Evolutionary conservation across 2,113 vertebrate genomes (phyloP).

Genomic region (Gambusia affinis): DNA sequence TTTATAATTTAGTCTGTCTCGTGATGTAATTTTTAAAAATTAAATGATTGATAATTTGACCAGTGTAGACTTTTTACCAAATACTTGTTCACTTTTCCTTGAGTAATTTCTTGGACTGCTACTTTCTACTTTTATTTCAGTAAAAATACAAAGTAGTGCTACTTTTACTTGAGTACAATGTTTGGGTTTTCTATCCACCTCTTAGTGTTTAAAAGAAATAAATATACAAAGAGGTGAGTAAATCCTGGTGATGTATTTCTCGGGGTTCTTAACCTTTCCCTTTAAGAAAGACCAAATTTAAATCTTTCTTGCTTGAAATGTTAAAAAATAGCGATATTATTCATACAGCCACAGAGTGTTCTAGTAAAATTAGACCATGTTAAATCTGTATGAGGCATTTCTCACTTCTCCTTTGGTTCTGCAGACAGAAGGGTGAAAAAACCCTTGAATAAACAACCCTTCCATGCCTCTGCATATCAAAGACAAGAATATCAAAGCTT

Average conservation of each 20-base stretch:
- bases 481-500: conserved; percentile 53
- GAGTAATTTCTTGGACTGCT: too few species aligned
- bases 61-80: too few species aligned
- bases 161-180: too few species aligned
- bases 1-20: too few species aligned
- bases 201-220: not conserved
- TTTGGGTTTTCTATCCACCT: too few species aligned
- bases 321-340: not conserved
- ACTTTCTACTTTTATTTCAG: too few species aligned
- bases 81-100: too few species aligned
- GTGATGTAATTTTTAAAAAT: too few species aligned
- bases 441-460: conserved; percentile 20
- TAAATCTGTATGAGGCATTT: not conserved
- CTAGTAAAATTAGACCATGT: not conserved
- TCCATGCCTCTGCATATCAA: conserved; percentile 47
- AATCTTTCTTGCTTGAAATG: not conserved
- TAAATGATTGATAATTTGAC: too few species aligned
- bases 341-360: not conserved
- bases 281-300: not conserved
- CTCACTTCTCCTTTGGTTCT: conserved; percentile 3
- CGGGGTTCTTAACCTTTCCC: not conserved
- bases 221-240: not conserved
- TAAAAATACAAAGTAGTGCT: too few species aligned
- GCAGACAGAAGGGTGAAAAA: conserved; percentile 10
- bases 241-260: not conserved